Evolutionary conservation across 2,113 vertebrate species (phyloP), one percentile per base, ranked within the genome.

Genomic region (Colaptes auratus): DNA sequence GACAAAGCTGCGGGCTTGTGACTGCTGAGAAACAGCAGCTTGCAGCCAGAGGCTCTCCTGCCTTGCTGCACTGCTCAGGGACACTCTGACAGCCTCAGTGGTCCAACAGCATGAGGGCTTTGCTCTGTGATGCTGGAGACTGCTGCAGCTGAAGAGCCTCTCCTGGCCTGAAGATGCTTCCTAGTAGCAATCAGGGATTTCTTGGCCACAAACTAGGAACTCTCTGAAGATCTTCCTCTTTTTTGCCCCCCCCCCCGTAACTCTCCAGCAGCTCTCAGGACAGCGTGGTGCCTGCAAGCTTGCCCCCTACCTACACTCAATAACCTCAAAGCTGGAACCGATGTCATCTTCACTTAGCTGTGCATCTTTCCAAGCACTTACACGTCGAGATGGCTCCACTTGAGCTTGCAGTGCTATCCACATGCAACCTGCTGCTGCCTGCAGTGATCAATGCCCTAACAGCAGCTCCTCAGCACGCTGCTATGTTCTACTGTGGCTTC

Each of bases 61-160:
- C 44, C 25, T 70, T 33, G 23, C 35, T 71, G 17, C 39, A 1
- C 18, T 46, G 50, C 50, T 23, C 48, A 27, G 55, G 42, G 12
- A 66, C 15, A 3, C 4, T 46, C 25, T 39, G 50, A 23, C 33
- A 36, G 1, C 23, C 35, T 21, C 20, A 25, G 5, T 15, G n/a
- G 36, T 21, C 19, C n/a, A 50, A 53, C 2, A 35, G 18, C 31
- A 53, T 2, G 6, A 79, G 15, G 44, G 44, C 28, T 69, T 69
- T 91, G 27, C 21, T 18, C 12, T 16, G 0, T 24, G 33, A 19
- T 31, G 59, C 36, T 44, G 11, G 4, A 2, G 14, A 27, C 1
- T 70, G 42, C 5, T 69, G 86, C 50, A 77, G 6, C 24, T 82
- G 33, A 35, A 70, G 42, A 80, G 6, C 33, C 9, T 44, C 23